A percentile compares a stretch with the other conserved stretches of the same genome.
phyloP scores from a whole-genome alignment of 2,113 vertebrate genomes.

The Apistogramma diplotaenia region DNA sequence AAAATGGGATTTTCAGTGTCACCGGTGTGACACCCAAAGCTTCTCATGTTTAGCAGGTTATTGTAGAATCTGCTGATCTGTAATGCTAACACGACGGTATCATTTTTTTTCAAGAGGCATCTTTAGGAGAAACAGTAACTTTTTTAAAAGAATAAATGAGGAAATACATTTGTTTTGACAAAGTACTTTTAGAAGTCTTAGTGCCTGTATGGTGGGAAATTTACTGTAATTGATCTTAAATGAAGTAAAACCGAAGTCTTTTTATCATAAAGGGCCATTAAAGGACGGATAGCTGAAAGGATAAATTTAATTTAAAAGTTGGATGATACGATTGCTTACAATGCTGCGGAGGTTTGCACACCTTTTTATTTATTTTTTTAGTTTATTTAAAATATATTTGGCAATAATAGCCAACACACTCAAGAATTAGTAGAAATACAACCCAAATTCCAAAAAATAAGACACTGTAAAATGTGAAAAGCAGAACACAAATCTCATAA shows the following conservation, averaged over 20 bases:
- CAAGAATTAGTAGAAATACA: not conserved
- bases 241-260: too few species aligned
- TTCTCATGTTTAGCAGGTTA: not conserved
- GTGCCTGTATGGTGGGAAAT: not conserved
- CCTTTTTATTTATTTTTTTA: not conserved
- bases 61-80: not conserved
- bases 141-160: not conserved
- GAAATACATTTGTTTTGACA: not conserved
- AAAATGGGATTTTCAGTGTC: conserved; percentile 14
- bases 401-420: too few species aligned
- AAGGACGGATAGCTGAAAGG: not conserved
- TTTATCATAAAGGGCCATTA: not conserved
- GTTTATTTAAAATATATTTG: not conserved
- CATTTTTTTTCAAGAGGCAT: not conserved
- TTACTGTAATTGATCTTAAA: too few species aligned
- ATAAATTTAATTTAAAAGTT: not conserved
- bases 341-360: not conserved
- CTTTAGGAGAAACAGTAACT: not conserved
- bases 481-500: too few species aligned
- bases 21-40: not conserved
- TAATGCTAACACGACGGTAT: not conserved
- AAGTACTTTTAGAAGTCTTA: not conserved
- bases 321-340: not conserved
- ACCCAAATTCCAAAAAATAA: too few species aligned
- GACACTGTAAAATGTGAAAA: too few species aligned